Base-by-base conservation (phyloP, 2,888 invertebrate genomes). In the Netelia melanura region DNA sequence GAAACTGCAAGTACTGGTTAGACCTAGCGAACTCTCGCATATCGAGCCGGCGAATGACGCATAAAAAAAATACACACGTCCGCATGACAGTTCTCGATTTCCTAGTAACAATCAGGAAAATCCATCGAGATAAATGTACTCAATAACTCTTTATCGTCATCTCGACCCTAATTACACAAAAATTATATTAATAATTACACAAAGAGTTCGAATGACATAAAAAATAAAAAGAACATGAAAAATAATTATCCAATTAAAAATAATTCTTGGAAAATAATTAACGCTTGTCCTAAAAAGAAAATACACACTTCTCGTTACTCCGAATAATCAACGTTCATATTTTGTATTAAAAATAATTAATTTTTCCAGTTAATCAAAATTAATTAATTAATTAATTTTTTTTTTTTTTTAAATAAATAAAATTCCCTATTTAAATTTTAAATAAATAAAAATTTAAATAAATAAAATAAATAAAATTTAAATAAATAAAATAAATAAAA, bases 301-400 rank as follows among this genome's bases (percentile, higher is more conserved):
- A 1, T 14, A 48, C 10, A 11, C 3, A 11, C 11, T 10, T 14
- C 48, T 14, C 14, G 14, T 48, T 14, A 48, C 14, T 11, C 48
- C 14, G 48, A 48, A 48, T 48, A 48, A 48, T 48, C 11, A 48
- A 2, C 3, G 14, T 48, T 48, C 6, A 14, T 48, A 48, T 48
- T 11, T 48, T 23, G 30, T 5, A 70, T 56, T 14, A 74, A 67
- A 80, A 74, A 58, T 11, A 79, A 74, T 62, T 80, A 58, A n/a
- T 74, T 62, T 17, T 64, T 3, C 48, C 64, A 75, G 52, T 75
- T 62, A 52, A n/a, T 30, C 17, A 17, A 21, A 10, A 25, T 75
- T 52, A 11, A 43, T 38, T 38, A 25, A 52, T 17, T 17, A 17
- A 17, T 17, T n/a, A 14, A 64, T 25, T 14, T 1, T 44, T 48